Evolutionary conservation across 2,797 vertebrate species (phyloP).

Genomic region (Capromys pilorides): DNA sequence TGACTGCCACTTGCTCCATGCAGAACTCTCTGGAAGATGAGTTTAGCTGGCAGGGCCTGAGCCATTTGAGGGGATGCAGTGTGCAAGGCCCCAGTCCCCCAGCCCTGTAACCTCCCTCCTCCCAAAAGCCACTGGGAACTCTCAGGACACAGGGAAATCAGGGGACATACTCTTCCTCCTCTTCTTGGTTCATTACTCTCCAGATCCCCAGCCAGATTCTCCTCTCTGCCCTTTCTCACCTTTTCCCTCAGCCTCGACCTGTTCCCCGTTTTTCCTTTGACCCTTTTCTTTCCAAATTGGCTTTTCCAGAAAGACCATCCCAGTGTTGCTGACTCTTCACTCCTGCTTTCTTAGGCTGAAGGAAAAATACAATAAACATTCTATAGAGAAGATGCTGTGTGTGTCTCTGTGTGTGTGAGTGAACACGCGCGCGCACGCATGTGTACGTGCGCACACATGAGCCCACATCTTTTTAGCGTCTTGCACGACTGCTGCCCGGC

Average conservation of each 20-base stretch:
- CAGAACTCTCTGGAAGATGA: constrained; percentile 57
- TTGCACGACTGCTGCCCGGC: not conserved
- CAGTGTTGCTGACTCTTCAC: not conserved
- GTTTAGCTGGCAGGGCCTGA: not conserved
- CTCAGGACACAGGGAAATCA: not conserved
- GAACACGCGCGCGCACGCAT: not conserved
- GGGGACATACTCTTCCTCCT: not conserved
- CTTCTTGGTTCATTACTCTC: not conserved
- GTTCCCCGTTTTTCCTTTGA: not conserved
- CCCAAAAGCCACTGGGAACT: not conserved
- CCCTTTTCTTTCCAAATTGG: not conserved
- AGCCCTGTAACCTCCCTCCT: not conserved
- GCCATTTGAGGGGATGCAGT: not conserved
- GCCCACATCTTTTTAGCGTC: not conserved
- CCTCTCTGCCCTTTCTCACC: not conserved
- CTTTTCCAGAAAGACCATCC: constrained; percentile 37
- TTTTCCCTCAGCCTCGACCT: not conserved
- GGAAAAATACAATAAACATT: constrained; percentile 62
- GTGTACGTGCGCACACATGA: not conserved
- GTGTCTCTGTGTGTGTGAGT: constrained; percentile 28
- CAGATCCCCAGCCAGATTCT: not conserved
- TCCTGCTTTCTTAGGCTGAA: not conserved
- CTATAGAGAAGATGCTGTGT: not conserved
- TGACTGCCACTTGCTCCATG: not conserved
- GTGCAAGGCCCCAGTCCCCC: not conserved